Percentiles rank a stretch among this genome's conserved stretches.
These are phyloP conservation scores for Hippasteria phrygiana DNA, from an alignment of 53 echinoderm and acorn worm species.

Conservation along the genomic window DNA sequence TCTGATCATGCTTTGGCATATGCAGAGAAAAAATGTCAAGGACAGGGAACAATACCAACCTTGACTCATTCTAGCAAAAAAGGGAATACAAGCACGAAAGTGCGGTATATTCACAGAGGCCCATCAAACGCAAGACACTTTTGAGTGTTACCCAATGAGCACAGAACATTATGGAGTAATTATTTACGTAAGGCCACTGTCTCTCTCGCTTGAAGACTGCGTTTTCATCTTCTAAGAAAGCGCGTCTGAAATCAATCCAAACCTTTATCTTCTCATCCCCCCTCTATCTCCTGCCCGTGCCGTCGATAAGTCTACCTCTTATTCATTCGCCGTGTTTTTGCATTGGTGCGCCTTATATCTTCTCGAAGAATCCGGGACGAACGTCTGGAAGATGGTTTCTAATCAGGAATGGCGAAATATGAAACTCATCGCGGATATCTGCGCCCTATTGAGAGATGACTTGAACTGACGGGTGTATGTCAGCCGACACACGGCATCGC, in stretches of 20 bases:
- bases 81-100: no score
- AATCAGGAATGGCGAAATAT: slow-evolving; percentile 29
- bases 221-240: background rate
- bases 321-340: background rate
- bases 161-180: no score
- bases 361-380: background rate
- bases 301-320: background rate
- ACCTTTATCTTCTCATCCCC: background rate
- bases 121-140: no score
- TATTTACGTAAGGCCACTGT: no score
- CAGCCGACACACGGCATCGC: slow-evolving; percentile 1
- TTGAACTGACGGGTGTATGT: background rate
- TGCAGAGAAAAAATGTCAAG: no score
- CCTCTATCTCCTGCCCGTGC: background rate
- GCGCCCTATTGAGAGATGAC: slow-evolving; percentile 1
- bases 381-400: background rate
- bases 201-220: no score
- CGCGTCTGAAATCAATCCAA: background rate
- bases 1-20: no score
- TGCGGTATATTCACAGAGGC: no score
- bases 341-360: background rate
- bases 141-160: no score
- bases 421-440: background rate
- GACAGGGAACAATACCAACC: no score
- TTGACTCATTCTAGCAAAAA: no score